Evolutionary conservation across 2,113 vertebrate species (phyloP).

Genomic region (Urocitellus parryii): DNA sequence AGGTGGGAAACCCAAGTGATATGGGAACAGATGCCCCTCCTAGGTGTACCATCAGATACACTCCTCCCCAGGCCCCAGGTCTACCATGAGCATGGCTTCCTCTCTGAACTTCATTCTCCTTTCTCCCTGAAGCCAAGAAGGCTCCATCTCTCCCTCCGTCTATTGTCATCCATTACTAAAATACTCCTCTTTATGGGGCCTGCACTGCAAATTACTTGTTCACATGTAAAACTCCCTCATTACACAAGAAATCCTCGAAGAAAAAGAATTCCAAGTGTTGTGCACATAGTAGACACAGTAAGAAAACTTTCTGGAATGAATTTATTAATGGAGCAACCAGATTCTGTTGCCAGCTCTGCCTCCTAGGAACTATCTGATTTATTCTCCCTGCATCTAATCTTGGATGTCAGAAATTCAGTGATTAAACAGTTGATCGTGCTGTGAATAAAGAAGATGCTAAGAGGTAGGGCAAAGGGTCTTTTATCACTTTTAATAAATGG

Average conservation of each 20-base stretch:
- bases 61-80: not conserved
- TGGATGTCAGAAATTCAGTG: not conserved
- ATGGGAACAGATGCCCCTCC: not conserved
- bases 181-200: not conserved
- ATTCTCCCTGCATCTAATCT: not conserved
- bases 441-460: not conserved
- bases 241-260: not conserved
- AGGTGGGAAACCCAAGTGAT: accelerated
- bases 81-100: accelerated
- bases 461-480: not conserved
- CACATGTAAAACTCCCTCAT: not conserved
- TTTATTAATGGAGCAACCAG: not conserved
- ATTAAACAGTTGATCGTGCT: not conserved
- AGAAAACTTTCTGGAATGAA: not conserved
- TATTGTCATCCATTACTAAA: not conserved
- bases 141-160: not conserved
- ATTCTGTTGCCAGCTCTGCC: not conserved
- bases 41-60: not conserved
- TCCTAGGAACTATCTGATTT: not conserved
- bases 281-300: too few relatives aligned
- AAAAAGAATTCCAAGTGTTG: not conserved
- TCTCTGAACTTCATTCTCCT: not conserved
- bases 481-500: not conserved
- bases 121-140: not conserved
- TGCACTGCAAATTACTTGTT: not conserved